phyloP scores from a whole-genome alignment of 2,797 vertebrate species.

The Kryptopterus vitreolus region DNA sequence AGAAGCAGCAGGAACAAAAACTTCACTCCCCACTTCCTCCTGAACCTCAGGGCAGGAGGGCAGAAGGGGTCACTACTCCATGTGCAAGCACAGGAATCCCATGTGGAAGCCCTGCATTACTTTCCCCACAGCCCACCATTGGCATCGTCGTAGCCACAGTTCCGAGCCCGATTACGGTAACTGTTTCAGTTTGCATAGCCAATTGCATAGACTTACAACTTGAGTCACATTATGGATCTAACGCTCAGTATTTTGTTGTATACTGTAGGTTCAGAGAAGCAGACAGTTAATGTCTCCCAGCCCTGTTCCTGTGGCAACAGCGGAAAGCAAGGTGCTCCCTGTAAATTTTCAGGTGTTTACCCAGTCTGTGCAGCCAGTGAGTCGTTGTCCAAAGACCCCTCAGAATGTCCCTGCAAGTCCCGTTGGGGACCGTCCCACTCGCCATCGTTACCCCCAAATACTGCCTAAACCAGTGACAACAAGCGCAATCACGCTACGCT shows the following conservation, averaged over 20 bases:
- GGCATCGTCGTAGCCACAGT: constrained; percentile 92
- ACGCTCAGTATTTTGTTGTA: constrained; percentile 45
- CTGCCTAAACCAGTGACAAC: constrained; percentile 90
- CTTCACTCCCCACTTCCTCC: constrained; percentile 87
- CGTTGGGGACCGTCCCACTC: constrained; percentile 85
- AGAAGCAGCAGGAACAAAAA: constrained; percentile 97
- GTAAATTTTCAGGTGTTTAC: constrained; percentile 95
- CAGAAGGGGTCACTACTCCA: constrained; percentile 70
- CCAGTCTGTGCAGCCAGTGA: constrained; percentile 89
- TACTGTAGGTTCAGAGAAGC: constrained; percentile 89
- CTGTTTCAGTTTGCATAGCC: neutral
- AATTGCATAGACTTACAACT: neutral
- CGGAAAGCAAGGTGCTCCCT: constrained; percentile 89
- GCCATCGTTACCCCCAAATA: constrained; percentile 95
- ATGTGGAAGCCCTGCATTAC: constrained; percentile 84
- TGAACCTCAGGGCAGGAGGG: constrained; percentile 80
- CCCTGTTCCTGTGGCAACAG: constrained; percentile 75
- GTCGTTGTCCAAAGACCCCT: constrained; percentile 87
- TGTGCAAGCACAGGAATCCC: constrained; percentile 71
- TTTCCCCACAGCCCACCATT: constrained; percentile 90
- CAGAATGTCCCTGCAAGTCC: constrained; percentile 85
- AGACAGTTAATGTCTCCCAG: constrained; percentile 87
- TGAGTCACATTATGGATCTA: neutral
- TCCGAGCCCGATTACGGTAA: constrained; percentile 93
- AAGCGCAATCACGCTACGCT: constrained; percentile 85